Percentiles rank a stretch among this genome's conserved stretches.
Evolutionary conservation across 2,888 invertebrate genomes (phyloP).

Genomic region (Diaphora mendica): DNA sequence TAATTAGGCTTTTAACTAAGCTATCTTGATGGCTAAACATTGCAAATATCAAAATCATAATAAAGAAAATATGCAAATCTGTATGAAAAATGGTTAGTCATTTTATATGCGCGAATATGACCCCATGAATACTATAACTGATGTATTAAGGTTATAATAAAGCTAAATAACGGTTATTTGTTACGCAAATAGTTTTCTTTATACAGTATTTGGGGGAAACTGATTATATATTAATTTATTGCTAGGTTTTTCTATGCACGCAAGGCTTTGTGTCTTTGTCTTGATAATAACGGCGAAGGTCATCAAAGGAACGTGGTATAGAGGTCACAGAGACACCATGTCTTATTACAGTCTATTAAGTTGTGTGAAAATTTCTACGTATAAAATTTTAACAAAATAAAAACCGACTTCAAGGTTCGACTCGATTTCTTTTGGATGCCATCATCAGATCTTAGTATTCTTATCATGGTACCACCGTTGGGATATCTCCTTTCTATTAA

Average conservation of each 20-base stretch:
- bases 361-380: background rate
- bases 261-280: slow-evolving; percentile 37
- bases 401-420: too few species aligned
- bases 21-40: background rate
- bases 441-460: too few species aligned
- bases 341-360: background rate
- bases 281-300: slow-evolving; percentile 15
- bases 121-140: slow-evolving; percentile 29
- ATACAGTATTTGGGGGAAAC: slow-evolving; percentile 27
- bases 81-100: slow-evolving; percentile 21
- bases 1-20: background rate
- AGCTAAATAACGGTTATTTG: slow-evolving; percentile 41
- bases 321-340: background rate
- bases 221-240: slow-evolving; percentile 50
- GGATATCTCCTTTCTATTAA: too few species aligned
- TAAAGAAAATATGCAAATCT: background rate
- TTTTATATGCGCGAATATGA: slow-evolving; percentile 10
- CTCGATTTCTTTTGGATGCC: too few species aligned
- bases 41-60: background rate
- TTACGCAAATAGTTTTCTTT: slow-evolving; percentile 40
- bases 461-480: too few species aligned
- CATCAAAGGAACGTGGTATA: background rate
- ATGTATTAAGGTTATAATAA: slow-evolving; percentile 28
- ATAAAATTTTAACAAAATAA: background rate
- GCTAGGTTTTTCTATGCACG: slow-evolving; percentile 45